Conservation (phyloP, 2,113 vertebrate genomes). For the Siniperca chuatsi region DNA sequence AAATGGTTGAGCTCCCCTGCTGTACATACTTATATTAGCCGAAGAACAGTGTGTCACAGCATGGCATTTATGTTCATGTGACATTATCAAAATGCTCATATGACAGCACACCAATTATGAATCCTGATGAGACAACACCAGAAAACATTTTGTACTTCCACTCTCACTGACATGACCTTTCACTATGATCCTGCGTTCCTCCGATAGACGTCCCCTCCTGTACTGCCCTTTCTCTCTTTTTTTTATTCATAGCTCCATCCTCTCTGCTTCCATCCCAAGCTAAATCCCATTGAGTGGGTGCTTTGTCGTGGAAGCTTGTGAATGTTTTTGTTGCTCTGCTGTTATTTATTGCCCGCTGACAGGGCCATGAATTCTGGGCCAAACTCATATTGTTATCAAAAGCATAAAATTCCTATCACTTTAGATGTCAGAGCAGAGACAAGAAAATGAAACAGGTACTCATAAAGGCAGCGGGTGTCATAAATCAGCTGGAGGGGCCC, state of each 20-base stretch:
- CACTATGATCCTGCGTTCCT: slow-evolving; percentile 46
- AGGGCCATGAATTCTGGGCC: slow-evolving; percentile 79
- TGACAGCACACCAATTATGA: slow-evolving; percentile 75
- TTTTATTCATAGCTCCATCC: slow-evolving; percentile 50
- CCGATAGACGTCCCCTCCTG: slow-evolving; percentile 39
- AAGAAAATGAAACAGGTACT: slow-evolving; percentile 86
- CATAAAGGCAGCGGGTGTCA: slow-evolving; percentile 78
- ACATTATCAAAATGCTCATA: slow-evolving; percentile 78
- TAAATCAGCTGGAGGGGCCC: slow-evolving; percentile 78
- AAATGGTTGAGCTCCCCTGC: slow-evolving; percentile 36
- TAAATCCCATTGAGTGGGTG: slow-evolving; percentile 67
- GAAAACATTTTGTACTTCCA: slow-evolving; percentile 58
- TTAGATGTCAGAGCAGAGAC: slow-evolving; percentile 84
- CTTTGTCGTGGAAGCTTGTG: slow-evolving; percentile 57
- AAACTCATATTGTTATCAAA: slow-evolving; percentile 87
- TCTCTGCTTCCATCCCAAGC: slow-evolving; percentile 36
- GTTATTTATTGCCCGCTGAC: slow-evolving; percentile 82
- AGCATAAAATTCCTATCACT: slow-evolving; percentile 86
- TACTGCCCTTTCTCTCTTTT: slow-evolving; percentile 3
- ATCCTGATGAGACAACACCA: slow-evolving; percentile 50
- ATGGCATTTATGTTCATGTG: slow-evolving; percentile 72
- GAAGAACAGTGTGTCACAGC: slow-evolving; percentile 49
- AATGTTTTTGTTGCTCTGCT: slow-evolving; percentile 41
- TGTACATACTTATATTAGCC: slow-evolving; percentile 48
- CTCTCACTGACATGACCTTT: slow-evolving; percentile 77